phyloP scores from a whole-genome alignment of 2,888 invertebrate genomes.

The Platerodrilus igneus region DNA sequence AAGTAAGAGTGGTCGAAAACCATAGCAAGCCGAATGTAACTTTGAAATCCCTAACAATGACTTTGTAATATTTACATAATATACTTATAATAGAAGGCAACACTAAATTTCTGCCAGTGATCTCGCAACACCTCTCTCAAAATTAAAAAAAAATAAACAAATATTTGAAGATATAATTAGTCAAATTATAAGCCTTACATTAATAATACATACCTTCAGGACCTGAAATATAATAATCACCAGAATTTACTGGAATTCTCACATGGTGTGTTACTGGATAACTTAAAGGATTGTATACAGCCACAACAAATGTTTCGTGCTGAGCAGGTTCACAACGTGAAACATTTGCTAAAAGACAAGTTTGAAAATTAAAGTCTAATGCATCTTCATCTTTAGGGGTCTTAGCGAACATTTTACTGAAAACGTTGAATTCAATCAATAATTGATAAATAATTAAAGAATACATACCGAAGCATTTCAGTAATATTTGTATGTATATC shows the following conservation, averaged over 20 bases:
- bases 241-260: slow-evolving; percentile 50
- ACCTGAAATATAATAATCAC: slow-evolving; percentile 22
- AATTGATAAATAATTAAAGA: no score
- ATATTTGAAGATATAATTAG: background rate
- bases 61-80: no score
- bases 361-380: slow-evolving; percentile 37
- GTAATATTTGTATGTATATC: slow-evolving; percentile 43
- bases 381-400: background rate
- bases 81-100: no score
- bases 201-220: slow-evolving; percentile 14
- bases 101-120: no score
- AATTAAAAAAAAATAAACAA: background rate
- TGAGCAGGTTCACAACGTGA: slow-evolving; percentile 56
- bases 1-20: no score
- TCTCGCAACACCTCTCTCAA: background rate
- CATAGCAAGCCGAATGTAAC: no score
- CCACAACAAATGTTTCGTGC: slow-evolving; percentile 51
- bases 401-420: slow-evolving; percentile 10
- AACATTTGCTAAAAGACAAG: slow-evolving; percentile 59
- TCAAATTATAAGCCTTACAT: no score
- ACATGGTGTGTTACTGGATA: slow-evolving; percentile 51
- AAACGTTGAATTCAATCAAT: no score
- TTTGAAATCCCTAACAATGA: no score
- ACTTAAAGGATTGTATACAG: slow-evolving; percentile 62
- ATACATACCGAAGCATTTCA: slow-evolving; percentile 12